Conservation (phyloP, 2,888 invertebrate genomes). For the Amblyteles armatorius region DNA sequence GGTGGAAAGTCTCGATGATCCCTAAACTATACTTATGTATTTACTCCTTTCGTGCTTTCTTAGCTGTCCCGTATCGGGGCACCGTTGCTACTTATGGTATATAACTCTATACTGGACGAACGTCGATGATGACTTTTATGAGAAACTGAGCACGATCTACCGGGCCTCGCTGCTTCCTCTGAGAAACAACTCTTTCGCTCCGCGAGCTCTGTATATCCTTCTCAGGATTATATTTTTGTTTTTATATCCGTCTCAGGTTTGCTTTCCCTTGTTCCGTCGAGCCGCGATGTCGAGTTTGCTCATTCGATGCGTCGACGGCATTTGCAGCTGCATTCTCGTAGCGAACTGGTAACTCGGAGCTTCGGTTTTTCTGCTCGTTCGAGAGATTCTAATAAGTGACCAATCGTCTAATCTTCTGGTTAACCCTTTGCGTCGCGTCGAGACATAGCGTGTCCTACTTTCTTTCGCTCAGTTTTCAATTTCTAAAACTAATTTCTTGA, state of each 20-base stretch:
- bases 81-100: not conserved
- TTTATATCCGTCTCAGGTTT: constrained; percentile 25
- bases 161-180: not conserved
- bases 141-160: constrained; percentile 32
- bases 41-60: constrained; percentile 24
- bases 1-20: constrained; percentile 7
- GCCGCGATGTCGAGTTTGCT: constrained; percentile 29
- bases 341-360: constrained; percentile 19
- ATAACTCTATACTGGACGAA: not conserved
- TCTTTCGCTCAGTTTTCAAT: too few relatives aligned
- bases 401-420: not conserved
- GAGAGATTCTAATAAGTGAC: not conserved
- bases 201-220: not conserved
- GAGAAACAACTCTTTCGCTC: not conserved
- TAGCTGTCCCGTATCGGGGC: not conserved
- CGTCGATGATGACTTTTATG: constrained; percentile 21
- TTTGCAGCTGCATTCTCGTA: constrained; percentile 62
- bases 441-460: too few relatives aligned
- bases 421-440: too few relatives aligned
- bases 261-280: constrained; percentile 39
- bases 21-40: constrained; percentile 11
- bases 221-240: constrained; percentile 10
- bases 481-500: too few relatives aligned
- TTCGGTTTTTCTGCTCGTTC: not conserved
- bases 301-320: constrained; percentile 38